Conservation (phyloP, 2,113 vertebrate genomes). For the Sturnira hondurensis region DNA sequence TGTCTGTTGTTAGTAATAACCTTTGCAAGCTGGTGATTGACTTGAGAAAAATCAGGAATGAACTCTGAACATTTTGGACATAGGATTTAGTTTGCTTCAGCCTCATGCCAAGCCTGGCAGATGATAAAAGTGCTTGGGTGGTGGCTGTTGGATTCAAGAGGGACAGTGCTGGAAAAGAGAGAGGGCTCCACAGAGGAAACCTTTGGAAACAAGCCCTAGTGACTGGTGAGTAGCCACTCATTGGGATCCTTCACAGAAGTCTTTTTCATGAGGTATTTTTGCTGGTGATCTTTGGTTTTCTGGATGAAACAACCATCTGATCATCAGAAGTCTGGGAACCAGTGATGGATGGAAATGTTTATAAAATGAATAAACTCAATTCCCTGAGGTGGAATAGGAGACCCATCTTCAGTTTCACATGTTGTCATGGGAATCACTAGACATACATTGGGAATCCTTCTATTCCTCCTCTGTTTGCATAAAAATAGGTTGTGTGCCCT, state of each 20-base stretch:
- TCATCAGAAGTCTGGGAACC: background rate
- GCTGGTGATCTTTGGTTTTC: background rate
- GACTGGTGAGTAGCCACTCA: accelerated
- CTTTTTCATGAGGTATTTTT: background rate
- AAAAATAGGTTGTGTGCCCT: background rate
- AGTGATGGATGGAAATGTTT: background rate
- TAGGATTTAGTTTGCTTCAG: background rate
- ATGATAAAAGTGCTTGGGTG: too few relatives aligned
- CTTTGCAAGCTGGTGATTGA: too few relatives aligned
- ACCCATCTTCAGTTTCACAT: background rate
- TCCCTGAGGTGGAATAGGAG: background rate
- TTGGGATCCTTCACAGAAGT: too few relatives aligned
- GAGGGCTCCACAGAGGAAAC: background rate
- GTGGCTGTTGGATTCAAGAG: background rate
- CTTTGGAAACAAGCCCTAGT: background rate
- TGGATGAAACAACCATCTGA: background rate
- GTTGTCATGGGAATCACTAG: background rate
- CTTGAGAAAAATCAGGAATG: background rate
- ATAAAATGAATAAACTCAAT: background rate
- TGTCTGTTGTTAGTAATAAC: background rate
- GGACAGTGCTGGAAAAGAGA: background rate
- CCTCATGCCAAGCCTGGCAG: background rate
- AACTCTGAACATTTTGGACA: accelerated
- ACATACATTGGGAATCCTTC: background rate
- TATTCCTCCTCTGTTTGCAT: background rate